Evolutionary conservation across 2,113 vertebrate genomes (phyloP), one percentile per base, ranked within the genome.

Genomic region (Lipophrys pholis): DNA sequence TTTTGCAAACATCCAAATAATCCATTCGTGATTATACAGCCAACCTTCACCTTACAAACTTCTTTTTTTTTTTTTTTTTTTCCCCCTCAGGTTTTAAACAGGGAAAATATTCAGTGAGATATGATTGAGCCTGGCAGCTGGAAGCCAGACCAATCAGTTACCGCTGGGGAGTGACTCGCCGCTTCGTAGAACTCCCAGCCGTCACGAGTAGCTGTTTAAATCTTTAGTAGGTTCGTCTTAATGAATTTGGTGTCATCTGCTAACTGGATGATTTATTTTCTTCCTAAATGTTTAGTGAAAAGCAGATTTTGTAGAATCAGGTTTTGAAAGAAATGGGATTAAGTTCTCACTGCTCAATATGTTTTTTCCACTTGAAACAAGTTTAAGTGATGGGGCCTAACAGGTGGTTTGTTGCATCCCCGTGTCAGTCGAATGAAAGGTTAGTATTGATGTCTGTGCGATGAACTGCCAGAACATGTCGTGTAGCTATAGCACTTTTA

Each of bases 61-160:
- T 30, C 21, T 30, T 30, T 30, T 30, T 30, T 30, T 38, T 71
- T 15, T 17, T 54, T 35, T 56, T 38, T 54, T 35, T 56, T 74
- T 70, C 6, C 7, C 21, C 21, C 21, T 70, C 56, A 63, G 41
- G 43, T 64, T 74, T 68, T n/a, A 71, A 12, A 12, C n/a, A 6
- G 42, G 64, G 38, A 78, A 65, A 69, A 75, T 54, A 59, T 66
- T 78, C 30, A 36, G 15, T 36, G 71, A 45, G 41, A 70, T 76
- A 45, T 68, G 78, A 81, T 52, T 56, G 66, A 83, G 63, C 66
- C 62, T 52, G 64, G 80, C 77, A 79, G 75, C 78, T 78, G 76
- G 72, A 65, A 66, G 54, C 57, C 70, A 65, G 59, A 76, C 70
- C 57, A 54, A 55, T 84, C 65, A 56, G 60, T 62, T 56, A 71